Conservation (phyloP, 1,140 invertebrate genomes). For the Chironomus tepperi region DNA sequence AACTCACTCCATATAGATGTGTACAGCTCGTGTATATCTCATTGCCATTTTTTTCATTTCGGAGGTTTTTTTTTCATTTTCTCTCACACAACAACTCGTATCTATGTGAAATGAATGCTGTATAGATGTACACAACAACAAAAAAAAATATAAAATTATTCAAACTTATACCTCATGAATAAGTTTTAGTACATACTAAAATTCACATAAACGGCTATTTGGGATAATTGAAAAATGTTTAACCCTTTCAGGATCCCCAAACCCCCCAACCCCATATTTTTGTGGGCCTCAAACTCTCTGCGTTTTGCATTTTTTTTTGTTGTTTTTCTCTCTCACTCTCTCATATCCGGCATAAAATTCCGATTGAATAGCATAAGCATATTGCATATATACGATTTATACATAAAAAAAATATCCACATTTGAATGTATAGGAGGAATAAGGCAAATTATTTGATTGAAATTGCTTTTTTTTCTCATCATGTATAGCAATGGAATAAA, state of each 20-base stretch:
- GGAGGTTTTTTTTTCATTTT: background rate
- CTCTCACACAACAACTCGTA: background rate
- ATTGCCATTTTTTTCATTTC: background rate
- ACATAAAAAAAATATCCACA: background rate
- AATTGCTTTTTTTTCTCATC: slow-evolving; percentile 4
- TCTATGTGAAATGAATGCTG: background rate
- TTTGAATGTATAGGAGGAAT: background rate
- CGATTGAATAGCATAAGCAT: background rate
- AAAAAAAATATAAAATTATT: background rate
- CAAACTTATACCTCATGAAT: slow-evolving; percentile 13
- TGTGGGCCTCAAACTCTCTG: background rate
- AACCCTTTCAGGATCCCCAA: background rate
- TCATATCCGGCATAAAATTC: slow-evolving; percentile 6
- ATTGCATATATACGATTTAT: background rate
- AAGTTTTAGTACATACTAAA: slow-evolving; percentile 10
- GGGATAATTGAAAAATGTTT: slow-evolving; percentile 14
- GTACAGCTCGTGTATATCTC: too few relatives aligned
- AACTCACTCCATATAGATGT: background rate
- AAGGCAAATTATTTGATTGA: background rate
- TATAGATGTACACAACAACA: background rate
- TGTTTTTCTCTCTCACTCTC: background rate
- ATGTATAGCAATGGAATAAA: background rate
- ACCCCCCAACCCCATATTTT: background rate
- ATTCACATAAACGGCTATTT: slow-evolving; percentile 13
- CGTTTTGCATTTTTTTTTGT: background rate